Evolutionary conservation across 2,797 vertebrate species (phyloP).

Genomic region (Rhynchonycteris naso): DNA sequence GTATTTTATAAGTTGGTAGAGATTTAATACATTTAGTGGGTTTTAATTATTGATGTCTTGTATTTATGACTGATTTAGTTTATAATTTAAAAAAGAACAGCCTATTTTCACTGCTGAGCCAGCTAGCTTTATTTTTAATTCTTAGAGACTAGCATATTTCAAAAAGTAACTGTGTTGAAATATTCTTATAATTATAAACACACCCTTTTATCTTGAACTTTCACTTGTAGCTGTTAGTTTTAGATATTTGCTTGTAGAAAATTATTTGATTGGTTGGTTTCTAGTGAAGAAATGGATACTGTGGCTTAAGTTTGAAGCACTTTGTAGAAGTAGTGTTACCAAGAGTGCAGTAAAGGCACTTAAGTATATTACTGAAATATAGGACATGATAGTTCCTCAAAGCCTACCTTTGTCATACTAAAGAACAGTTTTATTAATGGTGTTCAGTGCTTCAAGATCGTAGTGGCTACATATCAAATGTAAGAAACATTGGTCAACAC

Average conservation of each 20-base stretch:
- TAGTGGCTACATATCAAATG: not conserved
- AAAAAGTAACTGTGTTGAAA: slow-evolving; percentile 42
- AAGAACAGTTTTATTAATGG: not conserved
- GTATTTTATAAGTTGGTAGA: slow-evolving; percentile 49
- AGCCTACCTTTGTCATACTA: not conserved
- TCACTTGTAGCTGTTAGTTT: slow-evolving; percentile 11
- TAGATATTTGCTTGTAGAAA: slow-evolving; percentile 35
- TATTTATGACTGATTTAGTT: slow-evolving; percentile 23
- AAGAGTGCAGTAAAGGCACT: not conserved
- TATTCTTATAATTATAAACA: slow-evolving; percentile 39
- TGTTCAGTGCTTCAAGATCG: slow-evolving; percentile 46
- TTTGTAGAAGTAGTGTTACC: slow-evolving; percentile 13
- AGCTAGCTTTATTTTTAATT: slow-evolving; percentile 51
- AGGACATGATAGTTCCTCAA: slow-evolving; percentile 14
- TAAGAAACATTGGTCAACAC: slow-evolving; percentile 23
- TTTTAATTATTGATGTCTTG: slow-evolving; percentile 59
- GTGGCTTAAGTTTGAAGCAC: slow-evolving; percentile 14
- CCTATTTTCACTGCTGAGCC: slow-evolving; percentile 9
- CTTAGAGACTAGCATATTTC: slow-evolving; percentile 38
- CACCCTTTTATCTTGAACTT: slow-evolving; percentile 22
- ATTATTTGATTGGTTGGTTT: slow-evolving; percentile 40
- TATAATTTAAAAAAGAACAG: slow-evolving; percentile 29
- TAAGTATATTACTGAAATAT: slow-evolving; percentile 34
- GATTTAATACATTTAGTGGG: not conserved
- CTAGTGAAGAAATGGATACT: slow-evolving; percentile 16